These are phyloP conservation scores for Deroplatys truncata DNA, from an alignment of 2,888 invertebrate species.

Conservation along the genomic window DNA sequence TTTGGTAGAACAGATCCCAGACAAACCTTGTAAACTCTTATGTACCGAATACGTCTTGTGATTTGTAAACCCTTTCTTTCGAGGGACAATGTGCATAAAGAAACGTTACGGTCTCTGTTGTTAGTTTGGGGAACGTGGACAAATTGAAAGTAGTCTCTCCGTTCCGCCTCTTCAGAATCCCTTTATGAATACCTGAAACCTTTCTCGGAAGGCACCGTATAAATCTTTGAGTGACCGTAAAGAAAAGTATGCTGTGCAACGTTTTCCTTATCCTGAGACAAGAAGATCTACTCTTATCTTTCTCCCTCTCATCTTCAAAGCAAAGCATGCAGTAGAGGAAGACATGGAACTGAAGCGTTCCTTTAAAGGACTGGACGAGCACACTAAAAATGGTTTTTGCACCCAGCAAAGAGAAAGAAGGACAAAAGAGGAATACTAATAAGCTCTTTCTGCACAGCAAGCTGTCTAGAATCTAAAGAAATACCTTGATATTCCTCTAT, in stretches of 20 bases:
- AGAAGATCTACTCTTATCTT: neutral
- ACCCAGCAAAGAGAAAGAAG: neutral
- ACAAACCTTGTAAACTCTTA: no score
- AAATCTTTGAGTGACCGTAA: neutral
- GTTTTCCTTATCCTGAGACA: neutral
- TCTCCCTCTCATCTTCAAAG: neutral
- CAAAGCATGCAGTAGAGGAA: neutral
- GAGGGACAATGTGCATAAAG: neutral
- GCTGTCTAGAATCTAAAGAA: no score
- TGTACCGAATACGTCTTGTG: neutral
- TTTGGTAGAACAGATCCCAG: no score
- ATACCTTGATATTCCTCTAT: no score
- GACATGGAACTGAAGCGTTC: neutral
- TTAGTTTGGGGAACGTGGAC: neutral
- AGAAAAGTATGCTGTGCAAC: neutral
- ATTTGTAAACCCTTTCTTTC: neutral
- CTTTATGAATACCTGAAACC: neutral
- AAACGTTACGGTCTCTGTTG: neutral
- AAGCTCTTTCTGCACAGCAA: no score
- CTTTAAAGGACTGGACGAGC: neutral
- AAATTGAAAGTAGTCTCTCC: neutral
- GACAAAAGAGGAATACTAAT: neutral
- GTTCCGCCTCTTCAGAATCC: neutral
- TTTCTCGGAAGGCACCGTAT: neutral
- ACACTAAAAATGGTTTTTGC: neutral